Percentiles rank a stretch among this genome's conserved stretches.
Evolutionary conservation across 2,888 invertebrate genomes (phyloP).

Genomic region (Trilocha varians): DNA sequence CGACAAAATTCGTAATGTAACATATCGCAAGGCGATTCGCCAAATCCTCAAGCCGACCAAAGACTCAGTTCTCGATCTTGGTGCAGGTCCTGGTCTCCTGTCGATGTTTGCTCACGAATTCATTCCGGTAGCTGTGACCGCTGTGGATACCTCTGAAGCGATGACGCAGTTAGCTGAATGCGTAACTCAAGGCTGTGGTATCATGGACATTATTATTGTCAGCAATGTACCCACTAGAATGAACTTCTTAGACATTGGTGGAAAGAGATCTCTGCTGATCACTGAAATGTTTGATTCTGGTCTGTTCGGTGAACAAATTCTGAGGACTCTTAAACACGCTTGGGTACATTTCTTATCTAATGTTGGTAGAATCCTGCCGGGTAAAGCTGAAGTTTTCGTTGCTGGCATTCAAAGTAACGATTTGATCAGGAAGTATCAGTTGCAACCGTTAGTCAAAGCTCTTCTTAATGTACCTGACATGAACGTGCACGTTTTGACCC

Average conservation of each 20-base stretch:
- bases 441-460: constrained; percentile 30
- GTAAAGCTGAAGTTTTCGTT: constrained; percentile 75
- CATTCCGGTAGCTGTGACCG: constrained; percentile 71
- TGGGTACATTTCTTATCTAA: constrained; percentile 73
- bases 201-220: constrained; percentile 64
- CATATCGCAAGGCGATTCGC: constrained; percentile 77
- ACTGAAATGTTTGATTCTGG: constrained; percentile 88
- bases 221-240: constrained; percentile 76
- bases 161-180: constrained; percentile 74
- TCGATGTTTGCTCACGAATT: constrained; percentile 77
- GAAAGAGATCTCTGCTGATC: constrained; percentile 76
- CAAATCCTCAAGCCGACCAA: constrained; percentile 55
- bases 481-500: constrained; percentile 34
- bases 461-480: constrained; percentile 33
- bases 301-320: constrained; percentile 82
- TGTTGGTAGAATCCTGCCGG: constrained; percentile 73
- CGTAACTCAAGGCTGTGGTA: constrained; percentile 61
- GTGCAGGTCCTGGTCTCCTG: constrained; percentile 83
- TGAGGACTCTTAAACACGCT: constrained; percentile 79
- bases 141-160: constrained; percentile 78
- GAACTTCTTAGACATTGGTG: constrained; percentile 61
- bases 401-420: constrained; percentile 74
- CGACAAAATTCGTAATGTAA: constrained; percentile 78
- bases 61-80: constrained; percentile 80
- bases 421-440: constrained; percentile 62